phyloP scores from a whole-genome alignment of 2,113 vertebrate species.

The Himantopus leucocephalus region DNA sequence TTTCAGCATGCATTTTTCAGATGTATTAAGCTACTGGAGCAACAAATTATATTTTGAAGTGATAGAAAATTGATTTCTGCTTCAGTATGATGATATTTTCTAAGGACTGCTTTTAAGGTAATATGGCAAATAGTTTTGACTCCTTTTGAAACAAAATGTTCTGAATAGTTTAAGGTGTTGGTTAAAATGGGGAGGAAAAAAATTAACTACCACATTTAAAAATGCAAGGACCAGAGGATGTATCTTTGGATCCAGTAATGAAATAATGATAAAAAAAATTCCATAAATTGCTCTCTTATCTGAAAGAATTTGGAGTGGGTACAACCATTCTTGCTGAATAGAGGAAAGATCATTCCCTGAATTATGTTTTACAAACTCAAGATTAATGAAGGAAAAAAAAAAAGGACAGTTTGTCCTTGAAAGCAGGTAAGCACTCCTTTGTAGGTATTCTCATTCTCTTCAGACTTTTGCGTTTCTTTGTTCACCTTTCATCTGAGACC shows the following conservation, averaged over 20 bases:
- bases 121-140: neutral
- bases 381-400: neutral
- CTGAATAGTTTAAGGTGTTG: neutral
- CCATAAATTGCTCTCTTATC: neutral
- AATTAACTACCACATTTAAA: neutral
- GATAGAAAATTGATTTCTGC: neutral
- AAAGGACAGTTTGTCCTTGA: neutral
- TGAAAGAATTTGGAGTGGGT: neutral
- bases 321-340: neutral
- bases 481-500: neutral
- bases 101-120: neutral
- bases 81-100: neutral
- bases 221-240: neutral
- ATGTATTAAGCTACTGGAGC: neutral
- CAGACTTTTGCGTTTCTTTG: neutral
- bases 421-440: neutral
- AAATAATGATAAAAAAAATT: neutral
- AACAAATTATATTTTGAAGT: neutral
- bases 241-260: neutral
- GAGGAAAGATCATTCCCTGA: neutral
- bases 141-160: neutral
- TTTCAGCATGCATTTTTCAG: neutral
- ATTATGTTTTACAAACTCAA: neutral
- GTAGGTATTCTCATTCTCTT: neutral
- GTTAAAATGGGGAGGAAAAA: neutral